A percentile compares a stretch with the other conserved stretches of the same genome.
Conservation (phyloP, 1,140 invertebrate species). For the Pseudobourletiella spinata region DNA sequence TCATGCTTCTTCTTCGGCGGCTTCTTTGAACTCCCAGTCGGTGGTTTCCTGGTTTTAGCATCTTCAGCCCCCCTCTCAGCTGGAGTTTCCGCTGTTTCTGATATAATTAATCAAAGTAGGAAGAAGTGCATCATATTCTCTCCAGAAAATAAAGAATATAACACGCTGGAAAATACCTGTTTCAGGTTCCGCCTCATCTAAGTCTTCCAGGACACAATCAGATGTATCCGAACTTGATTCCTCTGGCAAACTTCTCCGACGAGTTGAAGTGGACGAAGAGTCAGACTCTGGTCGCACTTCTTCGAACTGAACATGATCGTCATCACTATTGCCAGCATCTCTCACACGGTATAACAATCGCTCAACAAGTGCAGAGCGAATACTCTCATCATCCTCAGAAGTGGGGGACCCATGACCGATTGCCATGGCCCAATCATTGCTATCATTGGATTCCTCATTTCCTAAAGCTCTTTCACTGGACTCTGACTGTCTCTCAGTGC, state of each 20-base stretch:
- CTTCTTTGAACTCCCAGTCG: constrained; percentile 1
- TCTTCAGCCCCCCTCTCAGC: too few relatives aligned
- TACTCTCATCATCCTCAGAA: neutral
- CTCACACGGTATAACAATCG: constrained; percentile 4
- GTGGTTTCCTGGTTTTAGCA: too few relatives aligned
- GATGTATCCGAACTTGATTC: constrained; percentile 6
- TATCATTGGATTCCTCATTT: neutral
- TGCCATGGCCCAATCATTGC: neutral
- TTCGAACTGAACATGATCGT: neutral
- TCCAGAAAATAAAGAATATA: too few relatives aligned
- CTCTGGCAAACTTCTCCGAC: neutral
- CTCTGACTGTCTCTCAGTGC: neutral
- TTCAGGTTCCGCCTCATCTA: constrained; percentile 21
- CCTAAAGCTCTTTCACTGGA: neutral
- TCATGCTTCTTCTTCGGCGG: constrained; percentile 16
- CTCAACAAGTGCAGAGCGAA: neutral
- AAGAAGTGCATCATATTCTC: too few relatives aligned
- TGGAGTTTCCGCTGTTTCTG: too few relatives aligned
- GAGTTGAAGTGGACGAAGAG: constrained; percentile 1
- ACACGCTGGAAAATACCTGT: too few relatives aligned
- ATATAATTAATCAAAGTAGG: too few relatives aligned
- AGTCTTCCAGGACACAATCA: constrained; percentile 28
- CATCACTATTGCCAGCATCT: neutral
- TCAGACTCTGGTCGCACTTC: constrained; percentile 1
- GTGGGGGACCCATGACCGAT: neutral